phyloP scores from a whole-genome alignment of 2,797 vertebrate genomes.

The Urophycis tenuis region DNA sequence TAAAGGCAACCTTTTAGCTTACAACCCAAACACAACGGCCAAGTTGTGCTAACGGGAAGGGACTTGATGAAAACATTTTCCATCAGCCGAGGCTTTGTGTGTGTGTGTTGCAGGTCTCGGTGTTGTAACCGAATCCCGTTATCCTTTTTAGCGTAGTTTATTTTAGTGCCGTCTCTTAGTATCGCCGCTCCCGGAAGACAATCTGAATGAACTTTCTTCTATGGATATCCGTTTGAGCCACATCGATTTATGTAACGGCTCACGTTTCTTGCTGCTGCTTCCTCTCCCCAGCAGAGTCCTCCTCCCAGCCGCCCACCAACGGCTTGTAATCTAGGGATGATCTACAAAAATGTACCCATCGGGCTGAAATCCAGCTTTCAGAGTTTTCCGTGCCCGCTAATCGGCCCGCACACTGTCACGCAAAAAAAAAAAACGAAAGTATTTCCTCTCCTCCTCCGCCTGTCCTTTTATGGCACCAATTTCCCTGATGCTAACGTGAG shows the following conservation, averaged over 20 bases:
- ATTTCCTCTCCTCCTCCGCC: background rate
- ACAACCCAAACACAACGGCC: background rate
- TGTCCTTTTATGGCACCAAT: too few species aligned
- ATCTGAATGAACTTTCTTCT: background rate
- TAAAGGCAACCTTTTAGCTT: background rate
- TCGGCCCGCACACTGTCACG: background rate
- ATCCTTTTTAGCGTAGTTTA: background rate
- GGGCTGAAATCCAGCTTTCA: background rate
- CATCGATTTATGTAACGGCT: background rate
- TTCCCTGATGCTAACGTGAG: background rate
- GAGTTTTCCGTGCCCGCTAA: background rate
- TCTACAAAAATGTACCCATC: background rate
- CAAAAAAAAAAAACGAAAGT: too few species aligned
- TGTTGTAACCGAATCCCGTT: background rate
- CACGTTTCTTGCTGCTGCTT: background rate
- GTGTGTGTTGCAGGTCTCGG: background rate
- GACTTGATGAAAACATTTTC: background rate
- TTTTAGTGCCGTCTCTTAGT: background rate
- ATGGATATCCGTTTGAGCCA: background rate
- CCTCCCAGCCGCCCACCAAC: background rate
- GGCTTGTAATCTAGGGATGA: background rate
- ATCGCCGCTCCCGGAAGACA: conserved; percentile 6
- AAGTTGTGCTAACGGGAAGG: background rate
- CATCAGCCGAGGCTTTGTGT: background rate
- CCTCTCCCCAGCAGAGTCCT: background rate